phyloP scores from a whole-genome alignment of 2,888 invertebrate species.

The Drosophila helvetica region DNA sequence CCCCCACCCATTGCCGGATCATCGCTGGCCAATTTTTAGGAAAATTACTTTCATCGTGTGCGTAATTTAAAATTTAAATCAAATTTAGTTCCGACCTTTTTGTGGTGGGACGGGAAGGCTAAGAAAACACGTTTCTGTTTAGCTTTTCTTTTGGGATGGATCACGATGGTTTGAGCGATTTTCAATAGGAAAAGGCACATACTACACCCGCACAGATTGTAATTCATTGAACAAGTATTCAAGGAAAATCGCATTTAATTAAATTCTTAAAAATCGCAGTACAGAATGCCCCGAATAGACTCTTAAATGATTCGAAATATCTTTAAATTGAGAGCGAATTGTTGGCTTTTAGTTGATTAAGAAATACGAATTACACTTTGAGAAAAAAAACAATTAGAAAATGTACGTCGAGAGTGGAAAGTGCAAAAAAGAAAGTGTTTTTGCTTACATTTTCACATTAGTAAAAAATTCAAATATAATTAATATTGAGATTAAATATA shows the following conservation, averaged over 20 bases:
- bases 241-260: neutral
- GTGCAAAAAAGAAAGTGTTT: too few relatives aligned
- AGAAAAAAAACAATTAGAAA: too few relatives aligned
- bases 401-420: too few relatives aligned
- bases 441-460: too few relatives aligned
- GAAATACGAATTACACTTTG: too few relatives aligned
- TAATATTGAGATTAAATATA: too few relatives aligned
- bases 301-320: too few relatives aligned
- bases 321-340: too few relatives aligned
- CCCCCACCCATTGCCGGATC: conserved; percentile 17
- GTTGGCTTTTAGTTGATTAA: too few relatives aligned
- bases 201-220: neutral
- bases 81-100: conserved; percentile 38
- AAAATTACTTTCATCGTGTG: conserved; percentile 33
- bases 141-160: neutral
- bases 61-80: conserved; percentile 44
- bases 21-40: conserved; percentile 25
- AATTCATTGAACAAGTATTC: neutral
- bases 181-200: neutral
- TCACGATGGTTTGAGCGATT: neutral
- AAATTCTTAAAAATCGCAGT: neutral
- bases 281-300: too few relatives aligned
- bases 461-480: too few relatives aligned
- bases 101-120: neutral
- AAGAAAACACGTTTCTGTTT: conserved; percentile 1